Evolutionary conservation across 1,140 invertebrate species (phyloP).

Genomic region (Bombus superbus): DNA sequence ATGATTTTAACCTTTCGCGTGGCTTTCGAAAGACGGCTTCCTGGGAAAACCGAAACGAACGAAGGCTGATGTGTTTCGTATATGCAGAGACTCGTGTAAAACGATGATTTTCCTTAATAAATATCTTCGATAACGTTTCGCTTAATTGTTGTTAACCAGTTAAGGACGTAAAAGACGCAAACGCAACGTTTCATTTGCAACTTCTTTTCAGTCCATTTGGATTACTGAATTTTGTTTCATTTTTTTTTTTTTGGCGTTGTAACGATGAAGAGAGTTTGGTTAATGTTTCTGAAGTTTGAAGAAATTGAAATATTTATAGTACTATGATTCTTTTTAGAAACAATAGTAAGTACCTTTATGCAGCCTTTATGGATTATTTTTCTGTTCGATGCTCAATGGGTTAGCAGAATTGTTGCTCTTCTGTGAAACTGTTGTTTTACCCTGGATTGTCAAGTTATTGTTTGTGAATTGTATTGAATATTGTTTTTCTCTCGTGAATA

Average conservation of each 20-base stretch:
- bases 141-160: too few relatives aligned
- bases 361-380: too few relatives aligned
- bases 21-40: neutral
- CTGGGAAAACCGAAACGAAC: slow-evolving; percentile 55
- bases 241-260: neutral
- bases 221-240: too few relatives aligned
- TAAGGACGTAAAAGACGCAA: too few relatives aligned
- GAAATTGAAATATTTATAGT: neutral
- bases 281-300: neutral
- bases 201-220: neutral
- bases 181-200: neutral
- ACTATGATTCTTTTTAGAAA: too few relatives aligned
- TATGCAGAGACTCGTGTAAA: slow-evolving; percentile 64
- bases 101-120: slow-evolving; percentile 13
- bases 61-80: slow-evolving; percentile 28
- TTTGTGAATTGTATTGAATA: neutral
- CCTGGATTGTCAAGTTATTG: too few relatives aligned
- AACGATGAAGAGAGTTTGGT: neutral
- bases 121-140: neutral
- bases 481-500: neutral
- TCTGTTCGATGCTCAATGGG: too few relatives aligned
- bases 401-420: too few relatives aligned
- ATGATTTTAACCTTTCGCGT: neutral
- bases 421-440: too few relatives aligned
- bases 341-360: too few relatives aligned